Evolutionary conservation across 2,113 vertebrate genomes (phyloP).

Genomic region (Sialia sialis): DNA sequence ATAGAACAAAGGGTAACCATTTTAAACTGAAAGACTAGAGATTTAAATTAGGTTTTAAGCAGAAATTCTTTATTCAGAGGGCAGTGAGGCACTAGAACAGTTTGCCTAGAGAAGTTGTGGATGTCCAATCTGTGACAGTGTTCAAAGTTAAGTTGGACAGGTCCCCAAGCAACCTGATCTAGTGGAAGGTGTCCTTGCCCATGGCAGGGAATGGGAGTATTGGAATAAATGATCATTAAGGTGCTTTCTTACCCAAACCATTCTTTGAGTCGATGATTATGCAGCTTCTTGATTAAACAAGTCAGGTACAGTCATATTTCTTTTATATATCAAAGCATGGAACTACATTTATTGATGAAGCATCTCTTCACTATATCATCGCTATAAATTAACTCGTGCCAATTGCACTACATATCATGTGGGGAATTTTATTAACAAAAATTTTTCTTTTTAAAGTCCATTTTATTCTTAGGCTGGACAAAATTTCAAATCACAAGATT

Average conservation of each 20-base stretch:
- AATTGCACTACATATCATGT: not conserved
- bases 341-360: not conserved
- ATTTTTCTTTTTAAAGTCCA: not conserved
- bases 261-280: not conserved
- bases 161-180: not conserved
- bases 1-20: rapidly evolving
- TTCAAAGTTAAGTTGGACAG: not conserved
- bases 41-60: not conserved
- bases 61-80: not conserved
- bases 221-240: not conserved
- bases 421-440: not conserved
- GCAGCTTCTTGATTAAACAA: not conserved
- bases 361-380: not conserved
- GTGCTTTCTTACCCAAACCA: not conserved
- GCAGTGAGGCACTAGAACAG: not conserved
- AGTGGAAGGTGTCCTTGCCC: not conserved
- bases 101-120: not conserved
- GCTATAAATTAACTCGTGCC: not conserved
- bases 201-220: rapidly evolving
- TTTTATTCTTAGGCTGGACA: not conserved
- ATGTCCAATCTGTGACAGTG: not conserved
- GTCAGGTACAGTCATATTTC: not conserved
- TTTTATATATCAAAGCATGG: not conserved
- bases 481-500: not conserved
- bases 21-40: not conserved